Evolutionary conservation across 1,140 invertebrate genomes (phyloP), one percentile per base, ranked within the genome.

Genomic region (Aphidius ervi): DNA sequence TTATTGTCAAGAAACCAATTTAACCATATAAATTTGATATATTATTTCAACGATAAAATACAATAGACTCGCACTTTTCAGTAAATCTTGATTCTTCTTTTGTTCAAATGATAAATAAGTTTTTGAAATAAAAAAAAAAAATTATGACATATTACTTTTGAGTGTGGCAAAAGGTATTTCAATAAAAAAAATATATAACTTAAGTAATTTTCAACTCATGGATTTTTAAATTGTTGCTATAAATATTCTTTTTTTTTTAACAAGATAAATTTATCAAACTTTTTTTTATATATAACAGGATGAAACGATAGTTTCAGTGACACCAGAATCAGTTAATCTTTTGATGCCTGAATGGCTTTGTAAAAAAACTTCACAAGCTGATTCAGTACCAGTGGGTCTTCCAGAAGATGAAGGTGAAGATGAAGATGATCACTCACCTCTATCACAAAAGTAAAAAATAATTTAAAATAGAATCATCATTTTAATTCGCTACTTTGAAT

Each of bases 261-360:
- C n/a, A 20, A 20, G 31, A 56, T 56, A 16, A 20, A 6, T 56
- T 6, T n/a, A 23, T n/a, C 16, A 16, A 16, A 57, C 3, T 57
- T 47, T 47, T 57, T 46, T 5, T 45, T 39, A 31, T 63, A 64
- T 50, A 23, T 16, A 43, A 53, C 45, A 70, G 68, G 45, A 43
- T 2, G 66, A 70, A 58, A 65, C 65, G 41, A 63, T 62, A 8
- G 66, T 64, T 20, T 52, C 48, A 6, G 53, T 53, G 0, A 67
- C 68, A n/a, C 65, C 67, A 10, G 62, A 65, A 46, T 56, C 48
- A 0, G 55, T 48, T n/a, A 63, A 59, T 9, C 16, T 55, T 4
- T 64, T 59, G 16, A 45, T 54, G 20, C 62, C 69, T 0, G 61
- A 66, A 9, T 70, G 67, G 67, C 20, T 65, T 46, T 20, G 31